Evolutionary conservation across 2,797 vertebrate species (phyloP).

Genomic region (Mionectes olivaceus): DNA sequence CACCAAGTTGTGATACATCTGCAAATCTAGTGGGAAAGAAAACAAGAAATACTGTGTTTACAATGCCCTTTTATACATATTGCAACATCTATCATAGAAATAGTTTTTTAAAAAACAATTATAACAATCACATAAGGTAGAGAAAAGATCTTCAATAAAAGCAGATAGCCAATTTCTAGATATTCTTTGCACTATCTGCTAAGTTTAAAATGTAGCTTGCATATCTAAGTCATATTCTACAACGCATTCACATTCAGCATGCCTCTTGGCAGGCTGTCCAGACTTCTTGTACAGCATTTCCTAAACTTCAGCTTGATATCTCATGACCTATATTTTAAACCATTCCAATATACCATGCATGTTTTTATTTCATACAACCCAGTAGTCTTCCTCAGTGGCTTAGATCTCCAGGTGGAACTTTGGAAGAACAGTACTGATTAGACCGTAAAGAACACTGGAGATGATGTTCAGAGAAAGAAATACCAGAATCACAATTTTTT

Average conservation of each 20-base stretch:
- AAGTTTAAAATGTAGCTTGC: background rate
- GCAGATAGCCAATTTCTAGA: background rate
- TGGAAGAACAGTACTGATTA: background rate
- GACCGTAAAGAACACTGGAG: background rate
- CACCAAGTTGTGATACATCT: background rate
- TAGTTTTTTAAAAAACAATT: rapidly evolving
- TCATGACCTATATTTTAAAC: background rate
- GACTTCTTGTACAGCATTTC: background rate
- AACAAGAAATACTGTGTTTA: background rate
- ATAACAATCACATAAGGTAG: background rate
- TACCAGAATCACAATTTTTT: background rate
- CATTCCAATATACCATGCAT: background rate
- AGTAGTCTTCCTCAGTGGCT: background rate
- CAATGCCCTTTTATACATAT: background rate
- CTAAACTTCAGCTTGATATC: background rate
- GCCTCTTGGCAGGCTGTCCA: background rate
- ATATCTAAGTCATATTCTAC: background rate
- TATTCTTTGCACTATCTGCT: background rate
- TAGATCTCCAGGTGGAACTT: background rate
- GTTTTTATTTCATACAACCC: background rate
- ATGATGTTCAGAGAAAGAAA: background rate
- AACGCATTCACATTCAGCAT: background rate
- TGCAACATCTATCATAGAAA: background rate
- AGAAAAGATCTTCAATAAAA: background rate
- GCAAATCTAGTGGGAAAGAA: background rate